Base-by-base conservation (phyloP, 2,113 vertebrate species). In the Lepisosteus osseus region DNA sequence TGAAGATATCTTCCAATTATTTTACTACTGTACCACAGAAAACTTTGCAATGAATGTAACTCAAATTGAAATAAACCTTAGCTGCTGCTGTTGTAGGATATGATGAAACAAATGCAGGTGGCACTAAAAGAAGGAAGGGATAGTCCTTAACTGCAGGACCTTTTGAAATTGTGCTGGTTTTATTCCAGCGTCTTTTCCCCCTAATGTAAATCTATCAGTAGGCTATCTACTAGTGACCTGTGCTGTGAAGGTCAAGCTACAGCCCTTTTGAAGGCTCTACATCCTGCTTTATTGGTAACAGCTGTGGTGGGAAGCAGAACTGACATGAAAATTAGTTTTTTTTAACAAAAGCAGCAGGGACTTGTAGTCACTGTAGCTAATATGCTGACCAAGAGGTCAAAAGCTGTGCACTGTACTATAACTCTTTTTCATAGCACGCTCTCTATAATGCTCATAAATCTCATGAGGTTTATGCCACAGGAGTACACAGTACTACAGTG, bases 271-370 rank as follows among this genome's bases (percentile, higher is more conserved):
- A 74, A 62, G 59, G 63, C 70, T 82, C 83, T 72, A 76, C 65
- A 81, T 41, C 13, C 56, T 68, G 42, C 65, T 79, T 93, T 89
- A 90, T 89, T 94, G 81, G 82, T 92, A 93, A 73, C 84, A 92
- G 77, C 84, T 93, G 80, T 72, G 83, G 54, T 74, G 67, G 83
- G 61, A 80, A 86, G 72, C 82, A 47, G 72, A 83, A 72, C 72
- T 75, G 29, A 29, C 29, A 29, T 29, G 29, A 29, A 29, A 29
- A 29, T 29, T 29, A 29, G 29, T 29, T 29, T 29, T 29, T 29
- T 29, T 29, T 29, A 29, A 29, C 29, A 29, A 29, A 29, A 29
- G 29, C 29, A 29, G 29, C 29, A 29, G 29, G 29, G 29, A 29
- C 29, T 29, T 29, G 29, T 29, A 29, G 29, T 29, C 72, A 81